Evolutionary conservation across 92 coral and sea anemone species (phyloP).

Genomic region (Epizoanthus rinbou): DNA sequence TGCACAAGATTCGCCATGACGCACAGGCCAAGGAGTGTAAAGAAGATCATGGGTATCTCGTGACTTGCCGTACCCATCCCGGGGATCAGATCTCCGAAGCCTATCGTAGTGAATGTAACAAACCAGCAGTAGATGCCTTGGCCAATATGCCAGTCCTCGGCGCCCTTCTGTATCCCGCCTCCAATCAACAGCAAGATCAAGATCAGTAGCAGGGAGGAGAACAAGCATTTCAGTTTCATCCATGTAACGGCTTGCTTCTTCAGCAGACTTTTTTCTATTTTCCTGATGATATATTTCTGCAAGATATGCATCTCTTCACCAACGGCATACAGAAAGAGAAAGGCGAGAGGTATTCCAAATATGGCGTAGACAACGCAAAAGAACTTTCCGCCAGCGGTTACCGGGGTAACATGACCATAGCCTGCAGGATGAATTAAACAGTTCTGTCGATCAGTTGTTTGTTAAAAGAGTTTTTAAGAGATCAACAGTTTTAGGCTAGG

Average conservation of each 20-base stretch:
- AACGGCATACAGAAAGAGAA: slow-evolving; percentile 30
- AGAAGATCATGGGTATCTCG: slow-evolving; percentile 37
- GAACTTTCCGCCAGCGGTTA: not conserved
- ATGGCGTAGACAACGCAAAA: slow-evolving; percentile 21
- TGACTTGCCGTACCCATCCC: not conserved
- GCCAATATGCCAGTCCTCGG: slow-evolving; percentile 16
- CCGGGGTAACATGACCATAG: slow-evolving; percentile 22
- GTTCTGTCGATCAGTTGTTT: too few relatives aligned
- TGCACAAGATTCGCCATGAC: slow-evolving; percentile 26
- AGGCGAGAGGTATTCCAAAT: slow-evolving; percentile 23
- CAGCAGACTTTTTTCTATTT: slow-evolving; percentile 10
- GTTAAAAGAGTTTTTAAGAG: too few relatives aligned
- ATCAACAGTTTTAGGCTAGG: too few relatives aligned
- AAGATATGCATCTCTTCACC: slow-evolving; percentile 11
- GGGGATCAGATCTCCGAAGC: slow-evolving; percentile 24
- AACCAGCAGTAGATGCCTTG: slow-evolving; percentile 32
- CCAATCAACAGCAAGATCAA: slow-evolving; percentile 19
- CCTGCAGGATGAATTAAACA: not conserved
- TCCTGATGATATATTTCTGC: not conserved
- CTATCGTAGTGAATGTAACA: slow-evolving; percentile 30
- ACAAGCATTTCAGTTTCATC: slow-evolving; percentile 14
- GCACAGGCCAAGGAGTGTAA: slow-evolving; percentile 28
- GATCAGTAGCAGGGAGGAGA: slow-evolving; percentile 12
- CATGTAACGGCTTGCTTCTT: not conserved
- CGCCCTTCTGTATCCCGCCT: slow-evolving; percentile 11